Evolutionary conservation across 2,797 vertebrate genomes (phyloP).

Genomic region (Siniperca obscura): DNA sequence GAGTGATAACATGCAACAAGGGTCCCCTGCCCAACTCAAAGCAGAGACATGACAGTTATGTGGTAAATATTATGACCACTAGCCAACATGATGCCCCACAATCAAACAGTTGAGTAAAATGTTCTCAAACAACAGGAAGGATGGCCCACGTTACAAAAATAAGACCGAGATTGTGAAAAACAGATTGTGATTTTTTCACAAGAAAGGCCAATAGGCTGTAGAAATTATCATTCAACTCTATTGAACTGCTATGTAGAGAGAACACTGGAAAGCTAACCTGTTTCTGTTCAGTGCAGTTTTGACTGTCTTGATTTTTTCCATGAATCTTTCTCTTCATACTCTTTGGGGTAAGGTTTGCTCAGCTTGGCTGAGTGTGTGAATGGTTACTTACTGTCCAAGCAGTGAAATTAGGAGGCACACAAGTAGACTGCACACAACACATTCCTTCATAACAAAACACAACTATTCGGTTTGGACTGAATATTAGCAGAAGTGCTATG

Average conservation of each 20-base stretch:
- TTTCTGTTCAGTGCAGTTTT: not conserved
- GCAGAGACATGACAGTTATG: not conserved
- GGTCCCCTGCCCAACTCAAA: not conserved
- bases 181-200: not conserved
- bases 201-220: not conserved
- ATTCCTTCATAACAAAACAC: constrained; percentile 31
- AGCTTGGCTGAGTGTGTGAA: constrained; percentile 23
- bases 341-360: constrained; percentile 34
- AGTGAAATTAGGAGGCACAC: constrained; percentile 35
- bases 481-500: not conserved
- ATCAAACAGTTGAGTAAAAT: not conserved
- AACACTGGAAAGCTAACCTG: not conserved
- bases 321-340: constrained; percentile 7
- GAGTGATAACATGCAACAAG: not conserved
- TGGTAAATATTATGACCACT: not conserved
- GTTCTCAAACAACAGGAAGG: constrained; percentile 16
- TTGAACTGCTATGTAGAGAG: not conserved
- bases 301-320: not conserved
- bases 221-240: not conserved
- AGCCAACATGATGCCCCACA: not conserved
- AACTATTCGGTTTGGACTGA: not conserved
- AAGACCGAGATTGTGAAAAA: constrained; percentile 14
- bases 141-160: not conserved
- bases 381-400: constrained; percentile 12
- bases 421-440: constrained; percentile 25